Conservation (phyloP, 2,888 invertebrate species). For the Dolichomitus sp. region DNA sequence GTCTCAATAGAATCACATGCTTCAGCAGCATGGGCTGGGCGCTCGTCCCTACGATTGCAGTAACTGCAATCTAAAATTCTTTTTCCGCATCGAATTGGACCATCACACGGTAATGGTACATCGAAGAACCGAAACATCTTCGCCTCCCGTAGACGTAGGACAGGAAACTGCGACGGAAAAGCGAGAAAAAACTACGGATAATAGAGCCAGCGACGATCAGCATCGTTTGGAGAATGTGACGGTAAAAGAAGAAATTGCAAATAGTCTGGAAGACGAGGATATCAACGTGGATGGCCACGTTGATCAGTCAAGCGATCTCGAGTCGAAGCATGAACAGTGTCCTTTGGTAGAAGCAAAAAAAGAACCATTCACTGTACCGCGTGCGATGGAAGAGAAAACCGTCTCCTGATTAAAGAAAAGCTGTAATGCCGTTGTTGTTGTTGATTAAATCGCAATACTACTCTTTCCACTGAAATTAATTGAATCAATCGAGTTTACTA, state of each 20-base stretch:
- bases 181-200: slow-evolving; percentile 34
- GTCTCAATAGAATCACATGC: slow-evolving; percentile 91
- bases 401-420: slow-evolving; percentile 34
- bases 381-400: slow-evolving; percentile 28
- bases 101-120: slow-evolving; percentile 89
- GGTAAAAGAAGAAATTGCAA: slow-evolving; percentile 77
- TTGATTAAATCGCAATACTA: not conserved
- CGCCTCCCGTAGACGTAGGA: slow-evolving; percentile 44
- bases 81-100: slow-evolving; percentile 96
- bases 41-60: slow-evolving; percentile 95
- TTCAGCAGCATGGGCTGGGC: slow-evolving; percentile 92
- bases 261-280: slow-evolving; percentile 66
- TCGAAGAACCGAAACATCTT: slow-evolving; percentile 62
- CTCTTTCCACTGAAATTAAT: not conserved
- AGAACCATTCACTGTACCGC: slow-evolving; percentile 20
- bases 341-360: slow-evolving; percentile 37
- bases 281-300: slow-evolving; percentile 73
- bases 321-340: slow-evolving; percentile 8
- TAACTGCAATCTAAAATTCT: slow-evolving; percentile 94
- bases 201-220: slow-evolving; percentile 39
- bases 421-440: not conserved
- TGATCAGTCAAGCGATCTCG: slow-evolving; percentile 55
- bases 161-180: slow-evolving; percentile 39
- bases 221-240: slow-evolving; percentile 65
- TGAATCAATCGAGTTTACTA: not conserved